phyloP scores from a whole-genome alignment of 1,140 invertebrate genomes.

The Cydia fagiglandana region DNA sequence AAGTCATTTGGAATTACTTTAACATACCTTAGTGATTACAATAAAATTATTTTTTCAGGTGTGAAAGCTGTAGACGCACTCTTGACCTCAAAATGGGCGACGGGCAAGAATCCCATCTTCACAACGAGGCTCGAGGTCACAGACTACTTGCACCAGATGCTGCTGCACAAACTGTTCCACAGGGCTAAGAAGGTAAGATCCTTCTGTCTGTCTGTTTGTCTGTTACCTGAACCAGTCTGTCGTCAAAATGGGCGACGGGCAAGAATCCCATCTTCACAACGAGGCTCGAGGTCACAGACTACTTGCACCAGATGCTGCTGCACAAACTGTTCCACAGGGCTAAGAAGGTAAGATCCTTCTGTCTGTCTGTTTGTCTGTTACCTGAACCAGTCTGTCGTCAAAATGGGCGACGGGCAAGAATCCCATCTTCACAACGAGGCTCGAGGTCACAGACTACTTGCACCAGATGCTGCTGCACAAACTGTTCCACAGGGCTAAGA shows the following conservation, averaged over 20 bases:
- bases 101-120: conserved; percentile 88
- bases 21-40: neutral
- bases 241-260: no score
- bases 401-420: conserved; percentile 91
- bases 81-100: conserved; percentile 94
- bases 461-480: conserved; percentile 94
- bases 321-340: no score
- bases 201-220: no score
- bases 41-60: conserved; percentile 72
- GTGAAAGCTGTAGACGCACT: conserved; percentile 94
- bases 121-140: conserved; percentile 88
- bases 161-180: conserved; percentile 97
- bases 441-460: conserved; percentile 89
- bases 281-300: no score
- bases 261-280: no score
- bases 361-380: no score
- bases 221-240: no score
- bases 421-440: conserved; percentile 89
- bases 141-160: conserved; percentile 90
- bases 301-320: no score
- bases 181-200: conserved; percentile 88
- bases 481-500: conserved; percentile 96
- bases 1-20: no score
- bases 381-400: conserved; percentile 75
- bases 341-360: no score